Percentiles rank a stretch among this genome's conserved stretches.
phyloP scores from a whole-genome alignment of 1,140 invertebrate species.

The Holcopasites calliopsidis region DNA sequence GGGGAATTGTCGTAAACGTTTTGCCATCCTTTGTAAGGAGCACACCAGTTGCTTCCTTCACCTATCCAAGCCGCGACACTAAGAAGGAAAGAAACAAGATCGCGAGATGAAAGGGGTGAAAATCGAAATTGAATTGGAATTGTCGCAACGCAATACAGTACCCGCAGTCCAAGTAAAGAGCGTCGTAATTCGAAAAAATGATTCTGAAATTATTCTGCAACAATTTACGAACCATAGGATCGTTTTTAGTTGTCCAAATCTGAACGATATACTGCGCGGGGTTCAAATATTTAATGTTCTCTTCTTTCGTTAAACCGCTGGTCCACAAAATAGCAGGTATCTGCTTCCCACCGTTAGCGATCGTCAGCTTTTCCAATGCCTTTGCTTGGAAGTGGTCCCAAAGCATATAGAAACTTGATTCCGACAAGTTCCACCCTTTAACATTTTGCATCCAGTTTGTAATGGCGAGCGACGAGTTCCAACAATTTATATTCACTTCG shows the following conservation, averaged over 20 bases:
- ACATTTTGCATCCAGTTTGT: slow-evolving; percentile 84
- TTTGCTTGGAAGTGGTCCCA: slow-evolving; percentile 89
- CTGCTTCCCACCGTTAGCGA: slow-evolving; percentile 80
- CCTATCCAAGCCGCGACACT: slow-evolving; percentile 82
- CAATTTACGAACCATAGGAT: slow-evolving; percentile 83
- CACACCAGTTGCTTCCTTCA: slow-evolving; percentile 90
- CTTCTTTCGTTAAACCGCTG: slow-evolving; percentile 86
- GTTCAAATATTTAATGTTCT: slow-evolving; percentile 85
- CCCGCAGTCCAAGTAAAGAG: slow-evolving; percentile 91
- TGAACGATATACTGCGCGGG: slow-evolving; percentile 89
- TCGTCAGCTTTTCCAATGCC: slow-evolving; percentile 79
- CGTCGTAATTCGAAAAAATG: slow-evolving; percentile 92
- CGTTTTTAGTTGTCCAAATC: slow-evolving; percentile 87
- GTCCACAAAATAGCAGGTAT: slow-evolving; percentile 90
- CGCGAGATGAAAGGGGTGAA: neutral
- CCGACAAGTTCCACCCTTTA: slow-evolving; percentile 81
- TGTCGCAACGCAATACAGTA: too few species aligned
- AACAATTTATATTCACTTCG: slow-evolving; percentile 88
- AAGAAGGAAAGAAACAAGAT: slow-evolving; percentile 47
- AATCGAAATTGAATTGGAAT: neutral
- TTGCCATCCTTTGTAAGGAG: slow-evolving; percentile 94
- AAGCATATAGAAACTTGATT: slow-evolving; percentile 85
- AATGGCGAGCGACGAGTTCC: slow-evolving; percentile 86
- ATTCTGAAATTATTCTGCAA: slow-evolving; percentile 85
- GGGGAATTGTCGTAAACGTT: slow-evolving; percentile 90